Conservation (phyloP, 2,113 vertebrate genomes). For the Falcunculus frontatus region DNA sequence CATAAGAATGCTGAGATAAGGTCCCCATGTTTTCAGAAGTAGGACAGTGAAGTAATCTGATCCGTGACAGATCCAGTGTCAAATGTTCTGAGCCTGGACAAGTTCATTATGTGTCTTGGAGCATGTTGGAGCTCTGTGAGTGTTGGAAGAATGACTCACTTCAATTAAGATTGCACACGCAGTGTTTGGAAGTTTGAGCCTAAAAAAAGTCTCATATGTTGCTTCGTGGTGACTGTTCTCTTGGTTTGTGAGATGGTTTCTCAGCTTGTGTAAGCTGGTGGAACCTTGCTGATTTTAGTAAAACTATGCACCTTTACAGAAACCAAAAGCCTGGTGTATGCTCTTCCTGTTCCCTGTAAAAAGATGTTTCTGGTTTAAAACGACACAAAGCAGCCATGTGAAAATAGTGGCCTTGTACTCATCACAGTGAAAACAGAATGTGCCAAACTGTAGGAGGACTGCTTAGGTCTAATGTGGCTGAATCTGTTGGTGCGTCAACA, state of each 20-base stretch:
- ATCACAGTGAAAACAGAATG: background rate
- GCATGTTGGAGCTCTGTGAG: background rate
- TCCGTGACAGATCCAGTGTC: conserved; percentile 29
- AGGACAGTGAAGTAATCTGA: conserved; percentile 43
- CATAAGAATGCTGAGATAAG: conserved; percentile 48
- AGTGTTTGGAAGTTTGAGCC: background rate
- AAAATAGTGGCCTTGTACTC: background rate
- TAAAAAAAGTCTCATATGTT: background rate
- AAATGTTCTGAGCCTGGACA: conserved; percentile 50
- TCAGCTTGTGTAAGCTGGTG: background rate
- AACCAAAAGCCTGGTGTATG: background rate
- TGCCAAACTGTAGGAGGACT: background rate
- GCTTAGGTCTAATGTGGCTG: background rate
- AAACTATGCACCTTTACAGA: background rate
- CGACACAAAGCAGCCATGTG: background rate
- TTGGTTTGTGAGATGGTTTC: background rate
- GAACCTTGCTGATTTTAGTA: background rate
- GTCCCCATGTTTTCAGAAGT: conserved; percentile 30
- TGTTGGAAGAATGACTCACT: background rate
- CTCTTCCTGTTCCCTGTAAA: background rate
- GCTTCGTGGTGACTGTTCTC: background rate
- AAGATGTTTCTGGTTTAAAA: background rate
- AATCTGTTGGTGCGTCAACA: background rate
- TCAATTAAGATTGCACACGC: background rate
- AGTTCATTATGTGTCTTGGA: conserved; percentile 3